phyloP scores from a whole-genome alignment of 2,113 vertebrate species.

The Diglossa brunneiventris region DNA sequence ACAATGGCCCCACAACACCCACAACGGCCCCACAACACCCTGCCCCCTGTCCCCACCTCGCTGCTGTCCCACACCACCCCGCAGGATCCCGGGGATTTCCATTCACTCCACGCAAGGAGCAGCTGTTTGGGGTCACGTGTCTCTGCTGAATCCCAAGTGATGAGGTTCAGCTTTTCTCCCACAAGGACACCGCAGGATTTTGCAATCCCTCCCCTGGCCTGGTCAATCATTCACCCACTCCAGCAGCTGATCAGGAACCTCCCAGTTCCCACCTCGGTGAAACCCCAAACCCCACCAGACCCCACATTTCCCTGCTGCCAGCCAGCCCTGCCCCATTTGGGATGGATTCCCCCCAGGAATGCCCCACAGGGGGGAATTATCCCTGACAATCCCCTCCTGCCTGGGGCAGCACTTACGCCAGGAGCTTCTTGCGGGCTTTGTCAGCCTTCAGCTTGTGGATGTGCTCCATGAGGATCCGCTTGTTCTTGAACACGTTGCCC shows the following conservation, averaged over 20 bases:
- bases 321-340: neutral
- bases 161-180: accelerated
- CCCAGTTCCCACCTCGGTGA: accelerated
- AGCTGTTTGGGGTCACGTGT: accelerated
- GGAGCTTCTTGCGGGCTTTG: conserved; percentile 97
- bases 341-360: neutral
- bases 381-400: neutral
- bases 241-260: neutral
- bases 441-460: conserved; percentile 99
- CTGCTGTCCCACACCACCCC: neutral
- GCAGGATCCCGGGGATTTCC: accelerated
- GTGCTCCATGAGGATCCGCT: conserved; percentile 98
- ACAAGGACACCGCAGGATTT: neutral
- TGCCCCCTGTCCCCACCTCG: neutral
- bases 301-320: accelerated
- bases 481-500: conserved; percentile 99
- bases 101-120: too few species aligned
- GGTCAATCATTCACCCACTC: neutral
- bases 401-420: conserved; percentile 82
- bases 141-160: neutral
- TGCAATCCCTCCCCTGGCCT: neutral
- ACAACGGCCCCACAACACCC: too few species aligned
- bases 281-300: accelerated
- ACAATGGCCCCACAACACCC: too few species aligned
- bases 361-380: accelerated